These are phyloP conservation scores for Ischnura elegans DNA, from an alignment of 2,888 invertebrate species.

Conservation along the genomic window DNA sequence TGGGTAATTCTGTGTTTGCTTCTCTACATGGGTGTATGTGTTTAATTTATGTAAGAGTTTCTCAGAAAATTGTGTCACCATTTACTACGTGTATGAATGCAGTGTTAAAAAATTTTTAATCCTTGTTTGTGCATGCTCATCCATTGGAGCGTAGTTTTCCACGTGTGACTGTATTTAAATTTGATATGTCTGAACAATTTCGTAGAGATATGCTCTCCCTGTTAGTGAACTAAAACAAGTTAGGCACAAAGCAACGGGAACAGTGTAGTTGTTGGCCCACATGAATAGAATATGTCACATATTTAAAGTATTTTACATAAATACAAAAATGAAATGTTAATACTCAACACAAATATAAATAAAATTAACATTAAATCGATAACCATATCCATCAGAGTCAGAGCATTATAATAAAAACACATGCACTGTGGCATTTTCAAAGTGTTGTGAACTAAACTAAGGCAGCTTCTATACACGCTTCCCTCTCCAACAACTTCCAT, in stretches of 20 bases:
- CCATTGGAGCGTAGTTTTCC: neutral
- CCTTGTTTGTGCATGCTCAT: neutral
- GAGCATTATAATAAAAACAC: constrained; percentile 22
- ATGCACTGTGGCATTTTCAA: constrained; percentile 28
- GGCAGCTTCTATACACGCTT: constrained; percentile 22
- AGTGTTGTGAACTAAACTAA: constrained; percentile 28
- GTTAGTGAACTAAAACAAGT: constrained; percentile 1
- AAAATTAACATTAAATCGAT: constrained; percentile 36
- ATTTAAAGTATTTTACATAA: constrained; percentile 8
- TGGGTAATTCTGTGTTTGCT: too few species aligned
- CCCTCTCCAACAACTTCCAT: constrained; percentile 7
- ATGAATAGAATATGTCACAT: neutral
- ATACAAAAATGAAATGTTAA: constrained; percentile 38
- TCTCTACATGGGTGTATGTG: neutral
- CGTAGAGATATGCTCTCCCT: neutral
- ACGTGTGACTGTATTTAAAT: neutral
- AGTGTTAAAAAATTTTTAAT: too few species aligned
- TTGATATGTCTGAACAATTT: constrained; percentile 11
- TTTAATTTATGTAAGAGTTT: neutral
- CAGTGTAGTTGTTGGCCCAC: neutral
- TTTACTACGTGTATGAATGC: neutral
- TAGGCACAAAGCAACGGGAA: neutral
- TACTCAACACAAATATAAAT: constrained; percentile 45
- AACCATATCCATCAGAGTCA: neutral
- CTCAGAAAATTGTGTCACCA: neutral